These are phyloP conservation scores for Bucorvus abyssinicus DNA, from an alignment of 2,797 vertebrate species.

Conservation along the genomic window DNA sequence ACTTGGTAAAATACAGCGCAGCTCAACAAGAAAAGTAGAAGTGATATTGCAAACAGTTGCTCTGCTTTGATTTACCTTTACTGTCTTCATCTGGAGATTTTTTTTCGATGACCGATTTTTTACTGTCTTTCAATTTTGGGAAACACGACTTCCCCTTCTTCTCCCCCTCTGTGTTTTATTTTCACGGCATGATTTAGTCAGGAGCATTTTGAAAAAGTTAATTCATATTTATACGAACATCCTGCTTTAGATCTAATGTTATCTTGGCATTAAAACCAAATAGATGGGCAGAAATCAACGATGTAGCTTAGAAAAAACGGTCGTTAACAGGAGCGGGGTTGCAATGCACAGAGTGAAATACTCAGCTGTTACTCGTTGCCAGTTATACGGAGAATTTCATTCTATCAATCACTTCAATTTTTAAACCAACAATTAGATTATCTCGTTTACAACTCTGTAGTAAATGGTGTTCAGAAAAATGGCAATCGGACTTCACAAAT, in stretches of 20 bases:
- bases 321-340: background rate
- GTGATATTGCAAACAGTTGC: conserved; percentile 37
- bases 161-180: background rate
- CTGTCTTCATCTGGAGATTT: conserved; percentile 41
- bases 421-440: background rate
- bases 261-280: background rate
- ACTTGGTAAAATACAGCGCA: background rate
- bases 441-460: conserved; percentile 18
- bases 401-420: background rate
- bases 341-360: background rate
- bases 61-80: conserved; percentile 64
- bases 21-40: conserved; percentile 35
- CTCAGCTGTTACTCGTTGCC: background rate
- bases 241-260: background rate
- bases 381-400: background rate
- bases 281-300: background rate
- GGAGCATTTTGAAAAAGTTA: background rate
- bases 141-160: background rate
- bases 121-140: conserved; percentile 17
- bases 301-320: background rate
- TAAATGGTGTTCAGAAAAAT: background rate
- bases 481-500: background rate
- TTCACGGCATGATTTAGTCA: background rate
- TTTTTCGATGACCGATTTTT: background rate
- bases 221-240: background rate